phyloP scores from a whole-genome alignment of 2,797 vertebrate species.

The Crenuchus spilurus region DNA sequence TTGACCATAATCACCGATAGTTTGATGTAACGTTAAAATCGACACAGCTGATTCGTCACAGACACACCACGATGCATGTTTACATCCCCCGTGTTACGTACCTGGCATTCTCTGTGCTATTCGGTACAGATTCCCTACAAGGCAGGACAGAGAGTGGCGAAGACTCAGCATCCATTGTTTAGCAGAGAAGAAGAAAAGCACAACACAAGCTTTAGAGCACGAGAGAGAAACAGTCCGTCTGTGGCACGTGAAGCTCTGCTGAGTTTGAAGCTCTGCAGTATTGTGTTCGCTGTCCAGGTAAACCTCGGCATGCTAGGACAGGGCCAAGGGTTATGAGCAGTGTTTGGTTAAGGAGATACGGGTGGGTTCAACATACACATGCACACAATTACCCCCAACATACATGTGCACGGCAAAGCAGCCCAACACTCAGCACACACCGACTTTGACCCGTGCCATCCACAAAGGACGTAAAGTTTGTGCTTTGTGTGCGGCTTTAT shows the following conservation, averaged over 20 bases:
- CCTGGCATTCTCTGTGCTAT: constrained; percentile 74
- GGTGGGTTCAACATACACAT: constrained; percentile 19
- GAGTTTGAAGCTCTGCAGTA: background rate
- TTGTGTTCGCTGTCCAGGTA: background rate
- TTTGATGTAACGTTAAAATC: too few relatives aligned
- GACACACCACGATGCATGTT: background rate
- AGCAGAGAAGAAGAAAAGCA: constrained; percentile 63
- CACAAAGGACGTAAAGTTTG: constrained; percentile 30
- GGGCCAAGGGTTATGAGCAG: constrained; percentile 33
- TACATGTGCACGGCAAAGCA: background rate
- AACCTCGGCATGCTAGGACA: constrained; percentile 46
- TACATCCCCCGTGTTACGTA: constrained; percentile 61
- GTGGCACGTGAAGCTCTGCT: background rate
- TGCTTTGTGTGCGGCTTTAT: constrained; percentile 31
- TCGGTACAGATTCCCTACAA: constrained; percentile 73
- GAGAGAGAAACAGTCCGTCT: too few relatives aligned
- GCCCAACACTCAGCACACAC: constrained; percentile 4
- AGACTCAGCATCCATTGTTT: constrained; percentile 67
- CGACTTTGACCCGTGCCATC: background rate
- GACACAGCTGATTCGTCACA: too few relatives aligned
- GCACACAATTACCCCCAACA: background rate
- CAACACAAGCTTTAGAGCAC: background rate
- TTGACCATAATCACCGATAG: too few relatives aligned
- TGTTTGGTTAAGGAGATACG: constrained; percentile 34
- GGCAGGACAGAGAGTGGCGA: constrained; percentile 53